A percentile compares a stretch with the other conserved stretches of the same genome.
Conservation (phyloP, 2,113 vertebrate genomes). For the Gymnocephalus cernua region DNA sequence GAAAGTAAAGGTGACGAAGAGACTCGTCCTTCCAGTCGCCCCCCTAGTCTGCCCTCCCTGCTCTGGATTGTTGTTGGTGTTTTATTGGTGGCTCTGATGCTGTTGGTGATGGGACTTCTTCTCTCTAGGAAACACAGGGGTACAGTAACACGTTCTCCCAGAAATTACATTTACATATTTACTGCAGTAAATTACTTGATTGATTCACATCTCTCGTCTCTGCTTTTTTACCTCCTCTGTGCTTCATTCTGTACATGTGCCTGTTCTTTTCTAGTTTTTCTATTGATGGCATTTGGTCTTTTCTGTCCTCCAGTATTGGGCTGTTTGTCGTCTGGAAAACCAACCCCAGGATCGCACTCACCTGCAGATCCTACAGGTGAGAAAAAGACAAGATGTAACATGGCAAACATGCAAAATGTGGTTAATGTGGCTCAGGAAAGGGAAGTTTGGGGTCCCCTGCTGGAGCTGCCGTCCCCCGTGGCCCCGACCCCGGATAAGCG, state of each 20-base stretch:
- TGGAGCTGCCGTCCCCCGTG: no score
- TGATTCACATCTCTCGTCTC: no score
- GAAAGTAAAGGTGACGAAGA: background rate
- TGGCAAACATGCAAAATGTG: no score
- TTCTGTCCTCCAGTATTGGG: background rate
- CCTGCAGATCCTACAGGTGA: background rate
- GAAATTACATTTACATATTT: no score
- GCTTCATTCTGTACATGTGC: no score
- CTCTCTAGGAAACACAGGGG: constrained; percentile 3
- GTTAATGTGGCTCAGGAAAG: no score
- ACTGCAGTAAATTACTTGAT: background rate
- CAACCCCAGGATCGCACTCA: background rate
- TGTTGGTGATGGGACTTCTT: background rate
- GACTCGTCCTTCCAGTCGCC: fast-evolving
- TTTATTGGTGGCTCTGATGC: fast-evolving
- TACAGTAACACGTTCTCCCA: background rate
- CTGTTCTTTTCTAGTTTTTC: no score
- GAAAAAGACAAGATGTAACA: no score
- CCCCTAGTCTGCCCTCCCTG: fast-evolving
- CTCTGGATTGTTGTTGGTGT: background rate
- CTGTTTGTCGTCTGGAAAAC: background rate
- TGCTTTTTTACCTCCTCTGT: no score
- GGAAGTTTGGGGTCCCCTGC: no score
- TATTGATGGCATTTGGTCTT: background rate
- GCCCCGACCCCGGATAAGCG: no score